Conservation (phyloP, 2,888 invertebrate species). For the Gerris lacustris region DNA sequence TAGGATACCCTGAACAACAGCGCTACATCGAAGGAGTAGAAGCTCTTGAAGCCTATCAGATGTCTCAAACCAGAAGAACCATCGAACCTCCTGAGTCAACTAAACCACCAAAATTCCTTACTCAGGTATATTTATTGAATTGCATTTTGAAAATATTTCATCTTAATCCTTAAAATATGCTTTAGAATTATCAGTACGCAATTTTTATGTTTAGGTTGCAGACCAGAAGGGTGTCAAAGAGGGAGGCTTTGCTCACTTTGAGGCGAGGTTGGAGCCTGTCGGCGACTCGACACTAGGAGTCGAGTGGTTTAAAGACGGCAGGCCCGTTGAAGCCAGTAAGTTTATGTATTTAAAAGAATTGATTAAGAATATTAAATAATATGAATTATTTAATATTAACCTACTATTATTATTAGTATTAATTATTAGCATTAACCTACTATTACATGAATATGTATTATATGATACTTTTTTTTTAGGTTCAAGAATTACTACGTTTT, state of each 20-base stretch:
- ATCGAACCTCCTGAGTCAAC: constrained; percentile 69
- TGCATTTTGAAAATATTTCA: background rate
- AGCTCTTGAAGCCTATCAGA: constrained; percentile 75
- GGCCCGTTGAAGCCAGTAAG: constrained; percentile 73
- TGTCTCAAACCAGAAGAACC: constrained; percentile 65
- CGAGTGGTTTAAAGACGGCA: constrained; percentile 87
- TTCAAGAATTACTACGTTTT: constrained; percentile 75
- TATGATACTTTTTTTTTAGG: constrained; percentile 34
- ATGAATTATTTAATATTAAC: background rate
- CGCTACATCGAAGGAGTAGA: constrained; percentile 84
- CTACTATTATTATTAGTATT: background rate
- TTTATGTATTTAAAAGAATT: constrained; percentile 20
- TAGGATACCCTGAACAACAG: constrained; percentile 81
- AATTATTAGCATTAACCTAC: constrained; percentile 1
- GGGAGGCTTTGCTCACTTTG: constrained; percentile 89
- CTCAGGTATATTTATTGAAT: constrained; percentile 43
- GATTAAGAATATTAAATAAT: no score
- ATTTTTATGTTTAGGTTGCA: constrained; percentile 41
- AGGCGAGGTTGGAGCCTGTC: constrained; percentile 84
- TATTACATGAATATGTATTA: constrained; percentile 8
- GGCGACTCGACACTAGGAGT: constrained; percentile 81
- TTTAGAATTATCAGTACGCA: background rate
- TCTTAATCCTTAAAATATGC: background rate
- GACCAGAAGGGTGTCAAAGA: constrained; percentile 77
- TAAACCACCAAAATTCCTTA: constrained; percentile 73